A percentile compares a stretch with the other conserved stretches of the same genome.
Evolutionary conservation across 2,888 invertebrate species (phyloP).

Genomic region (Phyllotreta cruciferae): DNA sequence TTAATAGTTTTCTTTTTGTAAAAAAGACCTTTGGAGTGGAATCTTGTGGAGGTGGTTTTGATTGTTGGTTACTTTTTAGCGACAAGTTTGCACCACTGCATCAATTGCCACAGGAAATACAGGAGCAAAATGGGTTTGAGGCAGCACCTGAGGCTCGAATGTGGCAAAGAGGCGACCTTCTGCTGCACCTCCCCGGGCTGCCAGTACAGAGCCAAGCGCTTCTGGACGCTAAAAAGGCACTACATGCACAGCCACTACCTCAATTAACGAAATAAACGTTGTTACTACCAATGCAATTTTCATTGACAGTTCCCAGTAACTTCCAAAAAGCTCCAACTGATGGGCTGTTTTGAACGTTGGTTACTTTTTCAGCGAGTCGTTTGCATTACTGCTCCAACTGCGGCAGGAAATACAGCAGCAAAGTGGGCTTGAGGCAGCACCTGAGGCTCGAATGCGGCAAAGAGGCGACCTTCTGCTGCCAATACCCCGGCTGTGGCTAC

Average conservation of each 20-base stretch:
- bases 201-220: slow-evolving; percentile 18
- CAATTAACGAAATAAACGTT: not conserved
- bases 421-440: slow-evolving; percentile 73
- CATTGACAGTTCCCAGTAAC: not conserved
- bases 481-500: slow-evolving; percentile 36
- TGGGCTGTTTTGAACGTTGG: too few relatives aligned
- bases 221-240: slow-evolving; percentile 22
- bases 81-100: too few relatives aligned
- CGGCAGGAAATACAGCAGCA: slow-evolving; percentile 76
- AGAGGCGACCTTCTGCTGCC: slow-evolving; percentile 42
- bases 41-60: too few relatives aligned
- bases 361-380: not conserved
- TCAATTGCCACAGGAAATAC: slow-evolving; percentile 57
- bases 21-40: too few relatives aligned
- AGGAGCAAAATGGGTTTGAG: slow-evolving; percentile 76
- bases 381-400: slow-evolving; percentile 56
- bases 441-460: slow-evolving; percentile 72
- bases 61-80: too few relatives aligned
- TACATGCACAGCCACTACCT: too few relatives aligned
- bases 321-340: too few relatives aligned
- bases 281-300: not conserved
- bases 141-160: slow-evolving; percentile 31
- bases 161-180: slow-evolving; percentile 26
- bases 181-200: slow-evolving; percentile 19
- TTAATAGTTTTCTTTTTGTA: not conserved